Conservation (phyloP, 1,140 invertebrate species). For the Leguminivora glycinivorella region DNA sequence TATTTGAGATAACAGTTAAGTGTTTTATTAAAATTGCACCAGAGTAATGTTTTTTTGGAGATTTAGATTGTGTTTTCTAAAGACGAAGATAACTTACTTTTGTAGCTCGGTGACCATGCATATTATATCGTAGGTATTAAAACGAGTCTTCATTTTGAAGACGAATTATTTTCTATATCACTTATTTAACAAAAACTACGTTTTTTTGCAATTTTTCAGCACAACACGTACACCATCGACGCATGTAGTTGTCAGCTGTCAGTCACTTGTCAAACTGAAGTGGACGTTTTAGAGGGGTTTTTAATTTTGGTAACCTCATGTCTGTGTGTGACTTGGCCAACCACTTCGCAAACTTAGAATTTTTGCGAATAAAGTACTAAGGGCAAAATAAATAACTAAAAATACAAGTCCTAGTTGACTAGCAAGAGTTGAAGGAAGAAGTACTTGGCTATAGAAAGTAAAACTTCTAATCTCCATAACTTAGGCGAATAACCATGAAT, state of each 20-base stretch:
- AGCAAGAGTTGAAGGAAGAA: no score
- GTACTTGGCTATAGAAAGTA: no score
- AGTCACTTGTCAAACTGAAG: background rate
- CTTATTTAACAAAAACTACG: background rate
- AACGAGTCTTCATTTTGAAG: constrained; percentile 92
- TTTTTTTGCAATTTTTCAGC: constrained; percentile 2
- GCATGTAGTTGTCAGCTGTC: background rate
- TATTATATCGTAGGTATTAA: constrained; percentile 94
- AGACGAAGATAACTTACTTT: constrained; percentile 80
- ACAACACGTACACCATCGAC: constrained; percentile 6
- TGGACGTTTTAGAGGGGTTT: background rate
- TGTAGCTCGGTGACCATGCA: constrained; percentile 92
- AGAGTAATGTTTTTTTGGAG: background rate
- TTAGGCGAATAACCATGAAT: no score
- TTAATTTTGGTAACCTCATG: background rate
- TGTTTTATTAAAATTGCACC: background rate
- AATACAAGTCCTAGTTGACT: no score
- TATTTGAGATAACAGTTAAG: background rate
- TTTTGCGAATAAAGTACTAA: no score
- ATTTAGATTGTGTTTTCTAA: constrained; percentile 5
- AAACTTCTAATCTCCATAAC: no score
- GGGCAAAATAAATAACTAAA: no score
- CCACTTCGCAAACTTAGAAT: no score
- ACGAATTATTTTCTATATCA: constrained; percentile 29
- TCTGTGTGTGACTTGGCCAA: no score